These are phyloP conservation scores for Hyperopisus bebe DNA, from an alignment of 2,113 vertebrate species.

Conservation along the genomic window DNA sequence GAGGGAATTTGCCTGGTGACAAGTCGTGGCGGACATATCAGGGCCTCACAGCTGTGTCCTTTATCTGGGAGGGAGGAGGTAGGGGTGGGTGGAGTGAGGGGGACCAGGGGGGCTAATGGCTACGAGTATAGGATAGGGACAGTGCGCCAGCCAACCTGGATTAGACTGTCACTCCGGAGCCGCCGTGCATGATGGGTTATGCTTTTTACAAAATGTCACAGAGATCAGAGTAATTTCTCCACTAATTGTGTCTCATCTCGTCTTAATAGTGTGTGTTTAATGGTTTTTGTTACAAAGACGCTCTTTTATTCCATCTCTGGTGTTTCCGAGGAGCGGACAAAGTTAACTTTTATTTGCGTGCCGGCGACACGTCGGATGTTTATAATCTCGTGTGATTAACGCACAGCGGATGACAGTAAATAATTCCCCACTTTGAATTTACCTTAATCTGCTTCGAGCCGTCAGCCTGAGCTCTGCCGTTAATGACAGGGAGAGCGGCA, in stretches of 20 bases:
- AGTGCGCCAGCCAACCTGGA: constrained; percentile 95
- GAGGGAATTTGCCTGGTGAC: constrained; percentile 97
- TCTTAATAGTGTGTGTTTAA: constrained; percentile 96
- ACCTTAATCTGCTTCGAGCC: constrained; percentile 4
- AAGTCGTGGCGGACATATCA: constrained; percentile 96
- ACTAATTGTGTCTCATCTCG: constrained; percentile 99
- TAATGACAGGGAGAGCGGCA: not conserved
- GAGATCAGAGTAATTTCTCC: constrained; percentile 99
- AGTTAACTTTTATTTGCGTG: constrained; percentile 16
- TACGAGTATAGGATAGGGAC: constrained; percentile 83
- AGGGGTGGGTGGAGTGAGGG: not conserved
- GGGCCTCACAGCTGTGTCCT: constrained; percentile 95
- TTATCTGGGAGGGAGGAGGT: constrained; percentile 74
- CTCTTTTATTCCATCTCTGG: constrained; percentile 55
- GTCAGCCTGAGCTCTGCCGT: not conserved
- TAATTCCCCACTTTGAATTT: constrained; percentile 3
- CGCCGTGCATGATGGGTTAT: constrained; percentile 91
- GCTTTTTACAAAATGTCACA: constrained; percentile 99
- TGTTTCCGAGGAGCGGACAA: constrained; percentile 2
- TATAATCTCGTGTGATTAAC: not conserved
- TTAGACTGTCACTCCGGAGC: constrained; percentile 97
- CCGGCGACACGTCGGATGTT: not conserved
- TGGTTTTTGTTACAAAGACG: constrained; percentile 88
- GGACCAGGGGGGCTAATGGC: constrained; percentile 57
- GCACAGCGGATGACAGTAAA: not conserved